Percentiles rank a stretch among this genome's conserved stretches.
phyloP scores from a whole-genome alignment of 2,888 invertebrate species.

The Lapara coniferarum region DNA sequence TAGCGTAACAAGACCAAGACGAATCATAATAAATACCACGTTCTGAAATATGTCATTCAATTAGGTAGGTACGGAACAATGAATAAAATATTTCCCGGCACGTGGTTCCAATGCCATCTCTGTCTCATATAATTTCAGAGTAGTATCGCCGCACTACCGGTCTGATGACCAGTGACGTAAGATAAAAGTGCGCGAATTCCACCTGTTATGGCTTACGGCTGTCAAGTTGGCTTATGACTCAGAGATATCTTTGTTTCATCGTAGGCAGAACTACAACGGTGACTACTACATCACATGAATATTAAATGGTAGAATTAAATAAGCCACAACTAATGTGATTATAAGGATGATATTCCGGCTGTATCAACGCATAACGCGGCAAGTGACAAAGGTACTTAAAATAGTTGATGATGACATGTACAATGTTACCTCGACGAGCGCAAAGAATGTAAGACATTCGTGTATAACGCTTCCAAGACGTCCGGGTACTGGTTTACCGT shows the following conservation, averaged over 20 bases:
- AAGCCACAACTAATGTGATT: background rate
- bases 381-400: background rate
- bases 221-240: slow-evolving; percentile 62
- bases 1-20: too few species aligned
- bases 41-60: background rate
- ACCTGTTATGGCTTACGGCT: slow-evolving; percentile 53
- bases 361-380: background rate
- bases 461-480: slow-evolving; percentile 33
- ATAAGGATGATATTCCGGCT: background rate
- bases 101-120: slow-evolving; percentile 24
- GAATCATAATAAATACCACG: too few species aligned
- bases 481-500: slow-evolving; percentile 42
- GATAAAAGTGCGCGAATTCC: slow-evolving; percentile 78
- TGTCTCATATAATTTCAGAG: slow-evolving; percentile 41
- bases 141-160: slow-evolving; percentile 47
- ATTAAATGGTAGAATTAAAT: slow-evolving; percentile 9
- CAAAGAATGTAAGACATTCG: slow-evolving; percentile 37
- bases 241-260: slow-evolving; percentile 59
- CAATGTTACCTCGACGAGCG: slow-evolving; percentile 42
- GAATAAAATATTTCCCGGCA: slow-evolving; percentile 32
- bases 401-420: slow-evolving; percentile 10
- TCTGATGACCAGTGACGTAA: slow-evolving; percentile 63
- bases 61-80: slow-evolving; percentile 27
- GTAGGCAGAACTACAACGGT: slow-evolving; percentile 36
- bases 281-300: slow-evolving; percentile 3